A percentile compares a stretch with the other conserved stretches of the same genome.
Conservation (phyloP, 2,888 invertebrate species). For the Papilio protenor region DNA sequence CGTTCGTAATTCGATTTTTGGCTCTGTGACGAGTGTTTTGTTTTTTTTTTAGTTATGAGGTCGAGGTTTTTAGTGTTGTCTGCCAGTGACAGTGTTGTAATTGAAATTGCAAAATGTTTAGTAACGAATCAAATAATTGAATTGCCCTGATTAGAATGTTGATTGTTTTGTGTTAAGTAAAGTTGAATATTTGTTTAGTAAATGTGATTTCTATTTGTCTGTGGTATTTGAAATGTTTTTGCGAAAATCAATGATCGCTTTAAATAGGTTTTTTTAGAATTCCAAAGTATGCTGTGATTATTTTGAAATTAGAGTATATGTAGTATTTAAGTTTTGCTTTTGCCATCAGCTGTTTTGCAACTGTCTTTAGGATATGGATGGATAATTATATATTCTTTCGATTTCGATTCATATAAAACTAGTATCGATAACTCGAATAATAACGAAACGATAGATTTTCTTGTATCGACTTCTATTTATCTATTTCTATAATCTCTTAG, state of each 20-base stretch:
- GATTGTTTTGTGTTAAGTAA: neutral
- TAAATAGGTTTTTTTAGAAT: constrained; percentile 39
- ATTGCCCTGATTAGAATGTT: neutral
- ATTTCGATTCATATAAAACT: neutral
- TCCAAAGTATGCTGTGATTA: constrained; percentile 54
- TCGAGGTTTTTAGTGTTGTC: neutral
- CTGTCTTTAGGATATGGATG: neutral
- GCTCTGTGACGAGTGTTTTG: neutral
- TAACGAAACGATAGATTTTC: neutral
- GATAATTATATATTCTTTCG: neutral
- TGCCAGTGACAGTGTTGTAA: constrained; percentile 14
- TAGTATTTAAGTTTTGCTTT: constrained; percentile 17
- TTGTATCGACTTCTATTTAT: too few relatives aligned
- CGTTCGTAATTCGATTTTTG: neutral
- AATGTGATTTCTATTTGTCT: neutral
- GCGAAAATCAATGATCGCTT: neutral
- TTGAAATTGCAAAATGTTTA: constrained; percentile 5
- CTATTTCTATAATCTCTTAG: neutral
- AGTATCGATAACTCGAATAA: neutral
- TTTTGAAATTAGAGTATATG: constrained; percentile 28
- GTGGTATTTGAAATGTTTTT: neutral
- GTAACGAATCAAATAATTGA: neutral
- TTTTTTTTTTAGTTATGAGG: neutral
- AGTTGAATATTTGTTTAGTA: neutral
- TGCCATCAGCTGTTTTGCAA: constrained; percentile 21